Conservation (phyloP, 2,888 invertebrate species). For the Cybosia mesomella region DNA sequence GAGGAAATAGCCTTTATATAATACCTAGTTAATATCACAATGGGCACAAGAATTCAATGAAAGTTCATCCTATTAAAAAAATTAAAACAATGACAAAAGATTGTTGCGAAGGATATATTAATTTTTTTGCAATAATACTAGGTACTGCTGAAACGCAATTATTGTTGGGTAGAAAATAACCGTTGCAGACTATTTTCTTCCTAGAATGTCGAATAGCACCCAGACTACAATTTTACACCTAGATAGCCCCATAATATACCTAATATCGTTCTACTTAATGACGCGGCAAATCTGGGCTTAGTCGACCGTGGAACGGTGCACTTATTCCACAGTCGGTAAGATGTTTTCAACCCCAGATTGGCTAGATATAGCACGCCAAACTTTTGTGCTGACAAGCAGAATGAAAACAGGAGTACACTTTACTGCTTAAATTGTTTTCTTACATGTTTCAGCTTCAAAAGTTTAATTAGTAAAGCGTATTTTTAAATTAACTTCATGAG, state of each 20-base stretch:
- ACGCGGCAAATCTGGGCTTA: slow-evolving; percentile 25
- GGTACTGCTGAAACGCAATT: background rate
- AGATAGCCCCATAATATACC: background rate
- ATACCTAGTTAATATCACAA: no score
- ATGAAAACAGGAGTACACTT: slow-evolving; percentile 48
- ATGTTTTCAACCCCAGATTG: slow-evolving; percentile 57
- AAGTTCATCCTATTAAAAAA: background rate
- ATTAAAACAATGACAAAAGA: background rate
- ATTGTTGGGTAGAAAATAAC: no score
- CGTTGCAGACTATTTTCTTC: background rate
- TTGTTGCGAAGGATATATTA: background rate
- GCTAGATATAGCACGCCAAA: slow-evolving; percentile 64
- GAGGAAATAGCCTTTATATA: background rate
- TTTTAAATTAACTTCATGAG: background rate
- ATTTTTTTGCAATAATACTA: background rate
- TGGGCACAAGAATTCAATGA: no score
- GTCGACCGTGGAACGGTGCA: slow-evolving; percentile 35
- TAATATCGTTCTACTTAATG: slow-evolving; percentile 18
- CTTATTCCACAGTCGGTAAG: slow-evolving; percentile 30
- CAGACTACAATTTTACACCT: background rate
- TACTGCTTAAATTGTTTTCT: slow-evolving; percentile 10
- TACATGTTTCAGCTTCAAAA: background rate
- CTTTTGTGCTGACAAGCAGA: slow-evolving; percentile 42
- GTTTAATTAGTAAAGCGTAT: background rate
- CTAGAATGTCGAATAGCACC: background rate